Conservation (phyloP, 2,113 vertebrate genomes). For the Thunnus maccoyii region DNA sequence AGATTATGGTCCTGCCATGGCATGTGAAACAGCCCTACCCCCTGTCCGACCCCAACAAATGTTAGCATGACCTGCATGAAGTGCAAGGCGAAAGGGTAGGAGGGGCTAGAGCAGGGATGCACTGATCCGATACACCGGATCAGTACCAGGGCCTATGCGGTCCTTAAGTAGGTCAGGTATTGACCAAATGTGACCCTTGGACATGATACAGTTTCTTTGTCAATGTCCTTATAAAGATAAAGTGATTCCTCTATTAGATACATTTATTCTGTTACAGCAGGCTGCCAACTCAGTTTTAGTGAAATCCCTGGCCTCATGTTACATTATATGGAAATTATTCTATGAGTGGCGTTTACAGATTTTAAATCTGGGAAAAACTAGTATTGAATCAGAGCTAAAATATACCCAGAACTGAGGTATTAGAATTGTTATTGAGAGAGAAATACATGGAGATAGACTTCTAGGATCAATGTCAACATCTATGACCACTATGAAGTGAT, state of each 20-base stretch:
- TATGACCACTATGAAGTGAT: not conserved
- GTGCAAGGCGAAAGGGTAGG: too few relatives aligned
- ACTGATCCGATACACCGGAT: not conserved
- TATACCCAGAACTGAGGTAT: not conserved
- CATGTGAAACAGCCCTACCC: too few relatives aligned
- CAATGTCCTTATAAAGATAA: not conserved
- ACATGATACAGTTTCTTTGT: not conserved
- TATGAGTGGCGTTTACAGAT: too few relatives aligned
- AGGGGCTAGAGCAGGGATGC: not conserved
- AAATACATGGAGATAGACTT: conserved; percentile 11
- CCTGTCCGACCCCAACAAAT: too few relatives aligned
- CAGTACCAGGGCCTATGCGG: too few relatives aligned
- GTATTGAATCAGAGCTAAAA: too few relatives aligned
- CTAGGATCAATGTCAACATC: not conserved
- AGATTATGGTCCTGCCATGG: not conserved
- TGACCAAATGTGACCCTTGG: not conserved
- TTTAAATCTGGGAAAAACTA: too few relatives aligned
- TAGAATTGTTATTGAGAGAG: not conserved
- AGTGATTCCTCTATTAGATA: not conserved
- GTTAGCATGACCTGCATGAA: not conserved
- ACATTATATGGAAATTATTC: too few relatives aligned
- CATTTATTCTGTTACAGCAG: too few relatives aligned
- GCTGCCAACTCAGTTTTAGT: not conserved
- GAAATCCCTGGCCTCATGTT: not conserved
- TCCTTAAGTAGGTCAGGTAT: not conserved